These are phyloP conservation scores for Bradysia coprophila DNA, from an alignment of 1,140 invertebrate species.

Conservation along the genomic window DNA sequence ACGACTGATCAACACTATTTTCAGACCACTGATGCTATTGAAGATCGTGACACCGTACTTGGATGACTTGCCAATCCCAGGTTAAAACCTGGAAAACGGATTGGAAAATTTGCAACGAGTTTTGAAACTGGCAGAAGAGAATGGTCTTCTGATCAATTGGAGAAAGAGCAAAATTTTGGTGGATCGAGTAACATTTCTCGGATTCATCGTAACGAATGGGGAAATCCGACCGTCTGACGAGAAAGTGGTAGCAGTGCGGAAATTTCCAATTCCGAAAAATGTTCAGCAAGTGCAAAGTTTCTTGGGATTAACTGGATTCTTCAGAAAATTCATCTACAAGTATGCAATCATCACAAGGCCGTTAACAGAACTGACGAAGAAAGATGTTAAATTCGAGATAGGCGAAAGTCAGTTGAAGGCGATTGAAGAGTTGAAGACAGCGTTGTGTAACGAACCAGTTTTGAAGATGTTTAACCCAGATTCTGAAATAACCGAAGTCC, in stretches of 20 bases:
- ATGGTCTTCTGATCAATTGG: slow-evolving; percentile 7
- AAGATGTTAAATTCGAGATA: slow-evolving; percentile 7
- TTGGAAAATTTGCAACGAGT: slow-evolving; percentile 4
- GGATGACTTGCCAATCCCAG: slow-evolving; percentile 15
- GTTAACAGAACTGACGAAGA: slow-evolving; percentile 13
- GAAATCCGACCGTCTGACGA: slow-evolving; percentile 8
- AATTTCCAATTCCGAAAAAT: slow-evolving; percentile 9
- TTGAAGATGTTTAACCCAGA: slow-evolving; percentile 10
- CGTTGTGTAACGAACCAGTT: slow-evolving; percentile 8
- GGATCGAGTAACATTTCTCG: slow-evolving; percentile 13
- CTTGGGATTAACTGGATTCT: slow-evolving; percentile 21
- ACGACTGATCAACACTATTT: slow-evolving; percentile 18
- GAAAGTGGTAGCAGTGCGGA: slow-evolving; percentile 14
- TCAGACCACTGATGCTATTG: slow-evolving; percentile 5
- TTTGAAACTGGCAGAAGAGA: slow-evolving; percentile 2
- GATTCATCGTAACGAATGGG: slow-evolving; percentile 10
- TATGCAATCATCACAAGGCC: slow-evolving; percentile 15
- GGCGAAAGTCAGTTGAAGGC: not conserved
- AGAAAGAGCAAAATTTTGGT: slow-evolving; percentile 6
- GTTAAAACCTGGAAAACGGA: too few relatives aligned
- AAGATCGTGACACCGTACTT: slow-evolving; percentile 8
- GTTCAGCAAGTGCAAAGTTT: slow-evolving; percentile 16
- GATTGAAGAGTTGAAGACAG: slow-evolving; percentile 6
- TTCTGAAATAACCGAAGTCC: slow-evolving; percentile 8
- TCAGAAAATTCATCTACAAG: slow-evolving; percentile 17